A percentile compares a stretch with the other conserved stretches of the same genome.
These are phyloP conservation scores for Leptinotarsa peninsularis DNA, from an alignment of 2,888 invertebrate species.

Conservation along the genomic window DNA sequence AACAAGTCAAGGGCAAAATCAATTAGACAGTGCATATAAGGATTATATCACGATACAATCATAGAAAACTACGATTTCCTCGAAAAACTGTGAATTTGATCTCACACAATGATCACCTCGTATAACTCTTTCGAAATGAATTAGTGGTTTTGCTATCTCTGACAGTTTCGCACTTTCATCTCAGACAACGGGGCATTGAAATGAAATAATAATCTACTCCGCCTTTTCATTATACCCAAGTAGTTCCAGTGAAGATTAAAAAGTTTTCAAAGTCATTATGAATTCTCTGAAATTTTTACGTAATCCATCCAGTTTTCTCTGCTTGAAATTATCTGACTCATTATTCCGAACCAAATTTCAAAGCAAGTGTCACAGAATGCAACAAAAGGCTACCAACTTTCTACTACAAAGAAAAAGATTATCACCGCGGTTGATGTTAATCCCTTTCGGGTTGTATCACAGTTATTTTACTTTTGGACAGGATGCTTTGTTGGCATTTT, in stretches of 20 bases:
- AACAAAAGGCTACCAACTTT: constrained; percentile 18
- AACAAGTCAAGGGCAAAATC: no score
- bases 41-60: no score
- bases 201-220: constrained; percentile 3
- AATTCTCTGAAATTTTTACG: constrained; percentile 9
- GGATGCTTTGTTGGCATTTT: constrained; percentile 20
- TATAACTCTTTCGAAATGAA: neutral
- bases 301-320: constrained; percentile 9
- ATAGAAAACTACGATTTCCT: no score
- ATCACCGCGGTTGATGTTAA: constrained; percentile 28
- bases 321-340: constrained; percentile 18
- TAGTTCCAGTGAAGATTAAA: constrained; percentile 13
- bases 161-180: neutral
- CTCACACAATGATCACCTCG: neutral
- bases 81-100: no score
- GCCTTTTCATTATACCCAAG: constrained; percentile 8
- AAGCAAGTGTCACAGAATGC: constrained; percentile 29
- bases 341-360: constrained; percentile 25
- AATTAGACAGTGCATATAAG: no score
- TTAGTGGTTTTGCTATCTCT: neutral
- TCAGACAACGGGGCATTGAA: neutral
- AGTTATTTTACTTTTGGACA: constrained; percentile 11
- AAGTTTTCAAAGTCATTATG: constrained; percentile 8
- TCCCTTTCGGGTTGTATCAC: constrained; percentile 20
- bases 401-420: constrained; percentile 30